Conservation (phyloP, 1,140 invertebrate species). For the Drosophila bocqueti region DNA sequence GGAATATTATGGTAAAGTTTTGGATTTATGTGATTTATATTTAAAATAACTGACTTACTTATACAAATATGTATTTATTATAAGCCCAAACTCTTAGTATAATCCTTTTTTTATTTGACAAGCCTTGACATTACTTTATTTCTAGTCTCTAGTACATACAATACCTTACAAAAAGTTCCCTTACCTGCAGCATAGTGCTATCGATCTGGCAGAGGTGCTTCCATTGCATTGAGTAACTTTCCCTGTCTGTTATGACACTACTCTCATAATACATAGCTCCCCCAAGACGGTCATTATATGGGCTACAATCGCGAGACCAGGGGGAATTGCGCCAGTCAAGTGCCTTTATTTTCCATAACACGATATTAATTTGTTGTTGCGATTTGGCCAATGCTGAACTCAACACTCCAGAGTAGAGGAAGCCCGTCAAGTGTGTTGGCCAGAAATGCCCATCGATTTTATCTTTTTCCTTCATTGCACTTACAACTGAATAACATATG, state of each 20-base stretch:
- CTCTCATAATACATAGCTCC: slow-evolving; percentile 25
- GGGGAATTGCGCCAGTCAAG: slow-evolving; percentile 5
- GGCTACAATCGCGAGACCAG: background rate
- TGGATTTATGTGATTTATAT: background rate
- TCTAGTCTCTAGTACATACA: background rate
- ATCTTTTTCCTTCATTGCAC: slow-evolving; percentile 44
- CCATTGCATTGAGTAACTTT: slow-evolving; percentile 76
- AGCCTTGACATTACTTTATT: background rate
- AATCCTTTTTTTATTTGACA: background rate
- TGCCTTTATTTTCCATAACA: slow-evolving; percentile 63
- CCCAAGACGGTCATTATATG: slow-evolving; percentile 37
- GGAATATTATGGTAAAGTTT: too few species aligned
- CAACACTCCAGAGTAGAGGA: slow-evolving; percentile 61
- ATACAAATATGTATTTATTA: background rate
- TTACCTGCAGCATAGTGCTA: slow-evolving; percentile 46
- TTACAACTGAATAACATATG: slow-evolving; percentile 37
- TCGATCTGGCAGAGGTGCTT: slow-evolving; percentile 68
- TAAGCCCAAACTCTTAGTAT: background rate
- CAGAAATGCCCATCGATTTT: slow-evolving; percentile 80
- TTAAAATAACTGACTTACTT: background rate
- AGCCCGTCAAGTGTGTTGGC: slow-evolving; percentile 58
- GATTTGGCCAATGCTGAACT: slow-evolving; percentile 58
- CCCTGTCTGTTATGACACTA: slow-evolving; percentile 54
- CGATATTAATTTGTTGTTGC: slow-evolving; percentile 71
- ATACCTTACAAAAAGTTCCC: background rate